Evolutionary conservation across 2,888 invertebrate genomes (phyloP).

Genomic region (Argynnis bischoffii): DNA sequence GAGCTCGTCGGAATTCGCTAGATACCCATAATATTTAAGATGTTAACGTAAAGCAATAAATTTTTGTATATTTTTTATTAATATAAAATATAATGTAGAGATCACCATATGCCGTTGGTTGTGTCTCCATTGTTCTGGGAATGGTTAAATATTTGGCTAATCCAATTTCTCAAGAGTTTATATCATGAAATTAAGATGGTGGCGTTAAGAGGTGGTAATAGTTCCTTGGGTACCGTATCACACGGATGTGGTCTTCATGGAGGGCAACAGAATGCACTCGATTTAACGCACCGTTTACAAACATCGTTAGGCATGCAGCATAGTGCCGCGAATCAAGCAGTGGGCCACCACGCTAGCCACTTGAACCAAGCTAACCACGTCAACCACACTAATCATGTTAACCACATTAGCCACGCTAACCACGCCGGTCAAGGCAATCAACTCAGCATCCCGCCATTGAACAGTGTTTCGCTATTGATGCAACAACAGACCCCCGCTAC

Average conservation of each 20-base stretch:
- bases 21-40: slow-evolving; percentile 29
- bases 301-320: slow-evolving; percentile 65
- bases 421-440: slow-evolving; percentile 36
- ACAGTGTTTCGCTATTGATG: slow-evolving; percentile 40
- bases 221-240: slow-evolving; percentile 61
- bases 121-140: slow-evolving; percentile 74
- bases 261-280: slow-evolving; percentile 59
- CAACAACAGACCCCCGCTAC: slow-evolving; percentile 50
- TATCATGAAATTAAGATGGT: slow-evolving; percentile 80
- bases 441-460: slow-evolving; percentile 37
- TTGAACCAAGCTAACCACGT: slow-evolving; percentile 53
- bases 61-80: slow-evolving; percentile 40
- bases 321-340: slow-evolving; percentile 54
- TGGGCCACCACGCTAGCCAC: slow-evolving; percentile 61
- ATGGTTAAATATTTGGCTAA: slow-evolving; percentile 77
- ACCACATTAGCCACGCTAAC: slow-evolving; percentile 36
- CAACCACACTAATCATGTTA: slow-evolving; percentile 36
- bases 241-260: slow-evolving; percentile 63
- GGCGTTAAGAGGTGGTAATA: slow-evolving; percentile 69
- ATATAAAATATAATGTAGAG: slow-evolving; percentile 44
- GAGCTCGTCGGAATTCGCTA: slow-evolving; percentile 28
- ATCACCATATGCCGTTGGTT: slow-evolving; percentile 66
- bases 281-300: slow-evolving; percentile 66
- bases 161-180: slow-evolving; percentile 73
- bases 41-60: slow-evolving; percentile 41